Evolutionary conservation across 1,140 invertebrate genomes (phyloP).

Genomic region (Pogonus chalceus): DNA sequence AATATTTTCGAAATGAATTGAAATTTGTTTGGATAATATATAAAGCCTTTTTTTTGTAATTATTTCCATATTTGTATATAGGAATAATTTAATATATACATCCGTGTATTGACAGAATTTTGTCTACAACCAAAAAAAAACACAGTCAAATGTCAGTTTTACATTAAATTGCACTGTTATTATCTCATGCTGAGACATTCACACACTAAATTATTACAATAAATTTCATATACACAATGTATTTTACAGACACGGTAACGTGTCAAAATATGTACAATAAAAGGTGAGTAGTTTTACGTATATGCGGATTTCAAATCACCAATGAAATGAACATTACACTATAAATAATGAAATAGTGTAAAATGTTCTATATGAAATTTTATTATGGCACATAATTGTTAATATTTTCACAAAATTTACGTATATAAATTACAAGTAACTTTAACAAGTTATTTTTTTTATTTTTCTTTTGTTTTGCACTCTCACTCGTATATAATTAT

Average conservation of each 20-base stretch:
- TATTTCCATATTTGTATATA: no score
- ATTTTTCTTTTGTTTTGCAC: no score
- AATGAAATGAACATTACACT: neutral
- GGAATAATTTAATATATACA: no score
- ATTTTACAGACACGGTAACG: neutral
- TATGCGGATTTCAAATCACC: conserved; percentile 1
- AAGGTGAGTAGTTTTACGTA: no score
- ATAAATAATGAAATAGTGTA: neutral
- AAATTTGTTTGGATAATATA: no score
- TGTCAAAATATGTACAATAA: conserved; percentile 1
- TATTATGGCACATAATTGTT: conserved; percentile 1
- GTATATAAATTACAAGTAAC: neutral
- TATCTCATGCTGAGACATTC: neutral
- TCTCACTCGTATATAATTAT: neutral
- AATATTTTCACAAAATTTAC: conserved; percentile 2
- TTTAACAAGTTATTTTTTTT: neutral
- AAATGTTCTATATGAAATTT: neutral
- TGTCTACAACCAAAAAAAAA: no score
- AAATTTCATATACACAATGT: neutral
- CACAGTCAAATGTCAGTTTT: no score
- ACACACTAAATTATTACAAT: neutral
- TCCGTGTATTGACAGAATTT: no score
- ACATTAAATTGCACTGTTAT: neutral
- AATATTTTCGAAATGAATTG: no score
- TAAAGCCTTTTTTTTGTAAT: no score